A percentile compares a stretch with the other conserved stretches of the same genome.
phyloP scores from a whole-genome alignment of 2,113 vertebrate species.

The Polypterus senegalus region DNA sequence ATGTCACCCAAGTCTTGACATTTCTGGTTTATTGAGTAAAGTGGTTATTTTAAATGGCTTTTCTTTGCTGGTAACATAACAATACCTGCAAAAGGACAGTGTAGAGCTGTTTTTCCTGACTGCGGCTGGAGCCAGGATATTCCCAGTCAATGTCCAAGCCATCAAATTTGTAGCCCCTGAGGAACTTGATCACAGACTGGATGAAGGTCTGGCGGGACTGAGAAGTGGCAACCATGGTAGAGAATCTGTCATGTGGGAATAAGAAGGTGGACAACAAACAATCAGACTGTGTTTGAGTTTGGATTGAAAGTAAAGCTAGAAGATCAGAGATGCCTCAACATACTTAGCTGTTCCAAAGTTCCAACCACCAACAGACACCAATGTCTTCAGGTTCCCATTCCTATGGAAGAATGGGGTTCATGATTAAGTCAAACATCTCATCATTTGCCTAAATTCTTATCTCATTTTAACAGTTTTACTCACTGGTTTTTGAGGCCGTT shows the following conservation, averaged over 20 bases:
- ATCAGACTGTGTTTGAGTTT: too few species aligned
- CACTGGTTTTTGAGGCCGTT: constrained; percentile 45
- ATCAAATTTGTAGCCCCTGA: constrained; percentile 40
- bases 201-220: constrained; percentile 43
- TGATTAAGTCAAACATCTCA: too few species aligned
- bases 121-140: constrained; percentile 43
- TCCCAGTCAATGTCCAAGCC: constrained; percentile 51
- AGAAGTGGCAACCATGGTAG: constrained; percentile 34
- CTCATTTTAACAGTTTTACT: constrained; percentile 19
- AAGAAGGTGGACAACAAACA: neutral
- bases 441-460: neutral
- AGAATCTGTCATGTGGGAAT: constrained; percentile 29
- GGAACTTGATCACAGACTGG: constrained; percentile 35
- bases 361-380: constrained; percentile 48
- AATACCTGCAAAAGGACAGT: constrained; percentile 37
- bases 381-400: constrained; percentile 45
- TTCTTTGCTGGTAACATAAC: too few species aligned
- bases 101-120: constrained; percentile 40
- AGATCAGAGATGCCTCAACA: constrained; percentile 9
- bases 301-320: neutral
- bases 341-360: constrained; percentile 50
- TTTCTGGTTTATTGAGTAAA: too few species aligned
- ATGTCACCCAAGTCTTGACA: too few species aligned
- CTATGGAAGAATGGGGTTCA: constrained; percentile 24
- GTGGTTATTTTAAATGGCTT: too few species aligned